Conservation (phyloP, 2,113 vertebrate species). For the Alligator sinensis region DNA sequence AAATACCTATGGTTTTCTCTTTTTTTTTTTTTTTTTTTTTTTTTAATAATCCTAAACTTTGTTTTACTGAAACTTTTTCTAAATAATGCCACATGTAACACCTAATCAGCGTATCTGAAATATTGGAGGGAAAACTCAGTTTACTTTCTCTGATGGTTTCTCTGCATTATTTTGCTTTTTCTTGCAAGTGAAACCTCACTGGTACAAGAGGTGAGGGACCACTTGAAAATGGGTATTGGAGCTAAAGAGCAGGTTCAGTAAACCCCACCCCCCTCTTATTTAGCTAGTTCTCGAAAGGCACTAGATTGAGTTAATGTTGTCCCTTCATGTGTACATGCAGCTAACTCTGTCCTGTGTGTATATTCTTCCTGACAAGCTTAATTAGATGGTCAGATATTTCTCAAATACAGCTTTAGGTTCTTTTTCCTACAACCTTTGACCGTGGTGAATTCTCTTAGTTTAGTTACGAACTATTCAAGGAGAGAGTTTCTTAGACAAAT, state of each 20-base stretch:
- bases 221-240: background rate
- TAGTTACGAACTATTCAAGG: background rate
- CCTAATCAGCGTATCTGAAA: background rate
- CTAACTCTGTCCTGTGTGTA: rapidly evolving
- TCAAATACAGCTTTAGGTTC: rapidly evolving
- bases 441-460: background rate
- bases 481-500: background rate
- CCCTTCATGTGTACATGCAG: background rate
- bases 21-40: too few species aligned
- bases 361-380: rapidly evolving
- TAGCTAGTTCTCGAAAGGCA: background rate
- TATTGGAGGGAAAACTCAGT: background rate
- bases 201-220: background rate
- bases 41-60: too few species aligned
- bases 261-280: background rate
- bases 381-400: background rate
- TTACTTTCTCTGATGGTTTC: background rate
- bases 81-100: background rate
- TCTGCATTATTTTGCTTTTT: background rate
- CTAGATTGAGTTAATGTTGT: background rate
- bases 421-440: rapidly evolving
- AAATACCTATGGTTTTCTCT: too few species aligned
- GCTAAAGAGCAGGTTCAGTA: background rate
- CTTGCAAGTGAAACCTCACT: background rate
- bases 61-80: background rate